Evolutionary conservation across 1,140 invertebrate genomes (phyloP).

Genomic region (Drosophila lacteicornis): DNA sequence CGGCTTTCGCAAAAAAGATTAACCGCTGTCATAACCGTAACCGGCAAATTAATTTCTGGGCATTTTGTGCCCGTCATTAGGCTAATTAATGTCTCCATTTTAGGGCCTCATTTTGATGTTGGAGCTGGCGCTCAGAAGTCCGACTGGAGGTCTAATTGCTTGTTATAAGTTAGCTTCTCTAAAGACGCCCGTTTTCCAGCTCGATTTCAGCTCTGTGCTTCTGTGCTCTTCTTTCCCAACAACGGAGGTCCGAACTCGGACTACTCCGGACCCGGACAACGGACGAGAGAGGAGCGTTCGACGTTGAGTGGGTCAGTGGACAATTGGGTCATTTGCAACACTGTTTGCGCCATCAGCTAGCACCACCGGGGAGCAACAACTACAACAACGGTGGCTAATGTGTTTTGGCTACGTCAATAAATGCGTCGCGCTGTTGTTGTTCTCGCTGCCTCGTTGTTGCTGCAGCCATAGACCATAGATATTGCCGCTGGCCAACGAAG

Average conservation of each 20-base stretch:
- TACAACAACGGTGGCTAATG: constrained; percentile 67
- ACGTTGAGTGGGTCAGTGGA: constrained; percentile 84
- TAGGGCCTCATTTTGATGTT: constrained; percentile 56
- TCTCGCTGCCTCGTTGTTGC: constrained; percentile 26
- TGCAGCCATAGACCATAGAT: constrained; percentile 27
- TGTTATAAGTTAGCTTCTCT: constrained; percentile 54
- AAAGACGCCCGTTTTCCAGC: constrained; percentile 49
- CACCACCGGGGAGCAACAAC: constrained; percentile 29
- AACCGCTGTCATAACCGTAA: constrained; percentile 81
- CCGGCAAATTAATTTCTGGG: constrained; percentile 78
- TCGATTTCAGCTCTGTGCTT: constrained; percentile 8
- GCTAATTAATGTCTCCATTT: constrained; percentile 82
- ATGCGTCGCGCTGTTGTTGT: constrained; percentile 54
- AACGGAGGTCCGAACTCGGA: constrained; percentile 30
- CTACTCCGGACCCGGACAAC: constrained; percentile 52
- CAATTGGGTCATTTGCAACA: constrained; percentile 85
- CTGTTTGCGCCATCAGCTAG: constrained; percentile 75
- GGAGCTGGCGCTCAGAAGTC: constrained; percentile 14
- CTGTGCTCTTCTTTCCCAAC: constrained; percentile 54
- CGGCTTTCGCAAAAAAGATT: constrained; percentile 53
- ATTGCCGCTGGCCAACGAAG: constrained; percentile 54
- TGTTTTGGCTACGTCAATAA: constrained; percentile 80
- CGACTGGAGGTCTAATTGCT: constrained; percentile 19
- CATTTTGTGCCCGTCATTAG: constrained; percentile 76
- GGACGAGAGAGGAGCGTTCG: constrained; percentile 37